These are phyloP conservation scores for Discoglossus pictus DNA, from an alignment of 2,797 vertebrate genomes.

Conservation along the genomic window DNA sequence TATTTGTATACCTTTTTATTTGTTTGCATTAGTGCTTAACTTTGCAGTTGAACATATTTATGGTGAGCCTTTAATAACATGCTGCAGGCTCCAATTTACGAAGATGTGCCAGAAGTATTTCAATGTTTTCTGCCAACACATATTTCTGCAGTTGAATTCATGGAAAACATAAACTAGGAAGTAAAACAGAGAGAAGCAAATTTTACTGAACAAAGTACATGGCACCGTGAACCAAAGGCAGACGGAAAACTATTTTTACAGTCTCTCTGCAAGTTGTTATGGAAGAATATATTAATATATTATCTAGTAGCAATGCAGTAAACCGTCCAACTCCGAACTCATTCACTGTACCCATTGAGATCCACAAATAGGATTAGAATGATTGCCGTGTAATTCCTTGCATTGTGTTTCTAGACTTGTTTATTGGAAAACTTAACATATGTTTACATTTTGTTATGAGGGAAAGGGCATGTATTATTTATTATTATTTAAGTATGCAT, in stretches of 20 bases:
- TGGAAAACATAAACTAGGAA: conserved; percentile 34
- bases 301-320: not conserved
- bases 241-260: not conserved
- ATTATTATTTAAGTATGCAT: too few species aligned
- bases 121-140: conserved; percentile 13
- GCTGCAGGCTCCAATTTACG: conserved; percentile 1
- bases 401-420: too few species aligned
- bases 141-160: conserved; percentile 14
- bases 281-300: not conserved
- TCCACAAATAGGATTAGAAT: too few species aligned
- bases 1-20: not conserved
- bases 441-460: too few species aligned
- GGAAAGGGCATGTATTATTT: too few species aligned
- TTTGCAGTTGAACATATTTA: conserved; percentile 12
- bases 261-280: not conserved
- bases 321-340: not conserved
- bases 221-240: not conserved
- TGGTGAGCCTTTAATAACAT: conserved; percentile 27
- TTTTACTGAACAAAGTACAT: not conserved
- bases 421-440: too few species aligned
- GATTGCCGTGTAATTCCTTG: too few species aligned
- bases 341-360: not conserved
- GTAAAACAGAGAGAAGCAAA: not conserved
- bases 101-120: conserved; percentile 6
- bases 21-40: conserved; percentile 19